phyloP scores from a whole-genome alignment of 2,888 invertebrate genomes.

The Argyresthia albistria region DNA sequence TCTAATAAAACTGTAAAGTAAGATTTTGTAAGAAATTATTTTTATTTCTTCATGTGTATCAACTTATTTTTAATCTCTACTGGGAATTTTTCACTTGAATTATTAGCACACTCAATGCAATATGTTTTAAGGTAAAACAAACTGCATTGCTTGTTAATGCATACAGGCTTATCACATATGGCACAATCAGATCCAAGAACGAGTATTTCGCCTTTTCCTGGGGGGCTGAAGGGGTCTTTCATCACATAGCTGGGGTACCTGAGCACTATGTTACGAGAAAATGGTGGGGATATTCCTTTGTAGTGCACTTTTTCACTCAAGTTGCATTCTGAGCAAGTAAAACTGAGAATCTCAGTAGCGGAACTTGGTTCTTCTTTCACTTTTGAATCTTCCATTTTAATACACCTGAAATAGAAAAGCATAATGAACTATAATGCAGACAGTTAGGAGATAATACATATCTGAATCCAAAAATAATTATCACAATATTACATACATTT shows the following conservation, averaged over 20 bases:
- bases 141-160: slow-evolving; percentile 83
- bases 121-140: slow-evolving; percentile 82
- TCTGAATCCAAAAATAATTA: not conserved
- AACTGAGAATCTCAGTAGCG: slow-evolving; percentile 36
- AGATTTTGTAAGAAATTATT: slow-evolving; percentile 18
- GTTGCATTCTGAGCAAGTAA: slow-evolving; percentile 77
- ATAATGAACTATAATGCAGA: not conserved
- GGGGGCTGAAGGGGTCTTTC: slow-evolving; percentile 88
- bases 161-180: slow-evolving; percentile 78
- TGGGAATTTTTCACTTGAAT: slow-evolving; percentile 76
- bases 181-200: slow-evolving; percentile 84
- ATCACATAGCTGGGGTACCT: slow-evolving; percentile 84
- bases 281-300: slow-evolving; percentile 82
- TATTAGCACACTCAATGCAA: slow-evolving; percentile 80
- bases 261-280: slow-evolving; percentile 77
- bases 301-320: slow-evolving; percentile 82
- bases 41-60: slow-evolving; percentile 34
- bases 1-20: too few species aligned
- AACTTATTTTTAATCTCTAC: slow-evolving; percentile 77
- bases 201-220: slow-evolving; percentile 81
- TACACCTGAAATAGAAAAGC: not conserved
- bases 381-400: not conserved
- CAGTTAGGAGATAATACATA: too few species aligned
- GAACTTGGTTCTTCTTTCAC: not conserved
- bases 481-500: not conserved